Evolutionary conservation across 2,888 invertebrate genomes (phyloP).

Genomic region (Cephalotes varians): DNA sequence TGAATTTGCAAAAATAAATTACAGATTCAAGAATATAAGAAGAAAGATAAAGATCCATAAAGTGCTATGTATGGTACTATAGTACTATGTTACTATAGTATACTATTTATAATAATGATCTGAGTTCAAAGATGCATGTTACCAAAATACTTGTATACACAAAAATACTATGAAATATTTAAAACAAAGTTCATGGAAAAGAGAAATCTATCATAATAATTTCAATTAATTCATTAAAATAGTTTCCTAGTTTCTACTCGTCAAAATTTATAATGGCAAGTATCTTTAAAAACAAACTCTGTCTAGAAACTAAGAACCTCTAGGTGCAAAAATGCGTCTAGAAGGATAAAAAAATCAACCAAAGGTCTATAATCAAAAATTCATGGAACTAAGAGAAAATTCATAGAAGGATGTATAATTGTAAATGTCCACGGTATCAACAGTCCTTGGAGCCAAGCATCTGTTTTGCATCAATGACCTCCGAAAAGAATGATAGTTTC

Average conservation of each 20-base stretch:
- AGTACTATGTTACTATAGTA: not conserved
- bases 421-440: constrained; percentile 13
- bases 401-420: constrained; percentile 1
- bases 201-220: not conserved
- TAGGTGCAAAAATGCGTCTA: not conserved
- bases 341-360: not conserved
- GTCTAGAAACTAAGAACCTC: constrained; percentile 9
- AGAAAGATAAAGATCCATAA: constrained; percentile 1
- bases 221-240: not conserved
- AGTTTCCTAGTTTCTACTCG: not conserved
- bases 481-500: constrained; percentile 15
- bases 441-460: constrained; percentile 26
- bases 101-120: not conserved
- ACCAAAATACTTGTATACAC: not conserved
- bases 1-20: constrained; percentile 19
- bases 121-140: constrained; percentile 2
- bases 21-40: not conserved
- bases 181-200: not conserved
- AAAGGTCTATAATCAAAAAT: not conserved
- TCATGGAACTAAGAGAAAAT: not conserved
- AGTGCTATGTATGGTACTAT: not conserved
- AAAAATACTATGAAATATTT: constrained; percentile 12
- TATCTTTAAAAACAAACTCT: not conserved
- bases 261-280: not conserved
- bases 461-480: constrained; percentile 1